Percentiles rank a stretch among this genome's conserved stretches.
phyloP scores from a whole-genome alignment of 1,140 invertebrate genomes.

The Anadara kagoshimensis region DNA sequence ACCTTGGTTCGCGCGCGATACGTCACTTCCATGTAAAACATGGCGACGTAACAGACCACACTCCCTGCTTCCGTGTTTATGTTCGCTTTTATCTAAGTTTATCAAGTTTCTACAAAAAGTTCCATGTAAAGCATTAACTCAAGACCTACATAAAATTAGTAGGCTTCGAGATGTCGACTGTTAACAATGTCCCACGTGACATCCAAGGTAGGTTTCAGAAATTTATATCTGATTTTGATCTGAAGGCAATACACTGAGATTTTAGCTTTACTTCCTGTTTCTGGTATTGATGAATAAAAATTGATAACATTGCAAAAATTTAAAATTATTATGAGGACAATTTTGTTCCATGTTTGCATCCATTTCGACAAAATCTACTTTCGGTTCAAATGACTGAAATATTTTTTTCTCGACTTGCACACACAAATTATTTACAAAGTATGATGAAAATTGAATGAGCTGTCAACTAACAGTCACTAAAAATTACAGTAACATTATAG shows the following conservation, averaged over 20 bases:
- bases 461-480: no score
- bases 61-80: conserved; percentile 32
- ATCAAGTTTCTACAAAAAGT: conserved; percentile 1
- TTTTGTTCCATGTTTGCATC: conserved; percentile 1
- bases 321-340: neutral
- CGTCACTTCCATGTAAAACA: conserved; percentile 35
- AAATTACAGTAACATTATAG: no score
- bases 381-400: no score
- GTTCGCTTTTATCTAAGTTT: neutral
- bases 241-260: neutral
- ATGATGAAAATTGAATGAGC: no score
- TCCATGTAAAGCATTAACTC: neutral
- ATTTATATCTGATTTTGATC: neutral
- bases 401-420: no score
- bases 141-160: conserved; percentile 1
- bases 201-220: conserved; percentile 45
- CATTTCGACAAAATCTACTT: neutral
- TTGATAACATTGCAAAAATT: neutral
- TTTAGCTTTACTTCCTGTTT: neutral
- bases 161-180: conserved; percentile 41
- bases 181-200: conserved; percentile 51
- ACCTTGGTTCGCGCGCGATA: neutral
- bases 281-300: neutral
- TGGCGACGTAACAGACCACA: conserved; percentile 22
- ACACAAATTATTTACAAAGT: no score